Percentiles rank a stretch among this genome's conserved stretches.
These are phyloP conservation scores for Julus scandinavius DNA, from an alignment of 2,888 invertebrate genomes.

Conservation along the genomic window DNA sequence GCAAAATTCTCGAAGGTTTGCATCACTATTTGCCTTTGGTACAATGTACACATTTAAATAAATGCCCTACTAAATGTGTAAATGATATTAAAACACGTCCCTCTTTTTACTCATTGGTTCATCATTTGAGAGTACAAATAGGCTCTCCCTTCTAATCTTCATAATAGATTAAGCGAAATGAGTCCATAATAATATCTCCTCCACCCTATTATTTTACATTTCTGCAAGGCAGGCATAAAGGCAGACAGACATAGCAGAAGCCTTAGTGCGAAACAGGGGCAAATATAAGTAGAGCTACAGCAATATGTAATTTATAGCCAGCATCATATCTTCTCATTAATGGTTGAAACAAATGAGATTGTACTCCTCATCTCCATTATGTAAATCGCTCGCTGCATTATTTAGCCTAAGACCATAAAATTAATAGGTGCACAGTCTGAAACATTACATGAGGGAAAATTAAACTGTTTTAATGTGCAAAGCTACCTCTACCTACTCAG, in stretches of 20 bases:
- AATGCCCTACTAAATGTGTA: conserved; percentile 36
- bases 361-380: conserved; percentile 53
- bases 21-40: not conserved
- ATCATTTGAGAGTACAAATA: conserved; percentile 31
- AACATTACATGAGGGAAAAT: conserved; percentile 51
- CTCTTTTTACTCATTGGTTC: conserved; percentile 13
- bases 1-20: not conserved
- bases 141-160: conserved; percentile 40
- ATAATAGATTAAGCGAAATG: conserved; percentile 40
- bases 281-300: conserved; percentile 43
- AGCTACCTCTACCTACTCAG: not conserved
- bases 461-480: conserved; percentile 50
- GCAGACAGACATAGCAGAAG: not conserved
- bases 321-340: conserved; percentile 54
- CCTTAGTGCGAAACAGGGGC: not conserved
- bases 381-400: conserved; percentile 53
- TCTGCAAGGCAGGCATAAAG: not conserved
- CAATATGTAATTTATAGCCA: conserved; percentile 52
- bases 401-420: conserved; percentile 52
- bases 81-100: conserved; percentile 42
- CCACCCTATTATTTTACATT: conserved; percentile 25
- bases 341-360: conserved; percentile 55
- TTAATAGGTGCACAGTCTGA: conserved; percentile 52
- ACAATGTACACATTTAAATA: conserved; percentile 21
- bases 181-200: conserved; percentile 40